A percentile compares a stretch with the other conserved stretches of the same genome.
These are phyloP conservation scores for Bilobella aurantiaca DNA, from an alignment of 1,140 invertebrate species.

Conservation along the genomic window DNA sequence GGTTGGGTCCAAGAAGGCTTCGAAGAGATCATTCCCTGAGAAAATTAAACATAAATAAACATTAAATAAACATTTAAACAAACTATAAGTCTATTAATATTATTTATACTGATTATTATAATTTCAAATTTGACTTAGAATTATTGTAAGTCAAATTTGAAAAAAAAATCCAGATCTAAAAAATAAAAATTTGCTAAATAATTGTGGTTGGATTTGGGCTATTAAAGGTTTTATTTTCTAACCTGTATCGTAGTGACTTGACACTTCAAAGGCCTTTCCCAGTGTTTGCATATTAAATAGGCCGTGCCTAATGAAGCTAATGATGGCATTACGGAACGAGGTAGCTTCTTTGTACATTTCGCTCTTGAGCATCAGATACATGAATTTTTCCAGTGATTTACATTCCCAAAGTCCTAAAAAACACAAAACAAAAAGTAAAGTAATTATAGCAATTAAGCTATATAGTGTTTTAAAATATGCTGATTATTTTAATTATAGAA, in stretches of 20 bases:
- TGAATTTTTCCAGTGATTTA: conserved; percentile 6
- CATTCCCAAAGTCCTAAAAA: conserved; percentile 11
- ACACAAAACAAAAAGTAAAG: not conserved
- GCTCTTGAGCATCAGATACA: conserved; percentile 2
- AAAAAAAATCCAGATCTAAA: too few relatives aligned
- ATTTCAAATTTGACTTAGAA: not conserved
- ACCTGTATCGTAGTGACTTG: conserved; percentile 18
- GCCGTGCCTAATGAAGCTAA: not conserved
- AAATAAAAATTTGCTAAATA: too few relatives aligned
- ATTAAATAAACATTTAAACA: too few relatives aligned
- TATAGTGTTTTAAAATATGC: not conserved
- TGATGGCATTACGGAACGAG: not conserved
- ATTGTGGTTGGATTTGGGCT: too few relatives aligned
- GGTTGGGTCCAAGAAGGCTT: conserved; percentile 15
- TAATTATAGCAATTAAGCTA: not conserved
- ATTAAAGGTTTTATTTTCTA: not conserved
- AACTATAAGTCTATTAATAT: too few relatives aligned
- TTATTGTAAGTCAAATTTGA: too few relatives aligned
- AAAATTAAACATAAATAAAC: too few relatives aligned
- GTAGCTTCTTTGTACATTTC: not conserved
- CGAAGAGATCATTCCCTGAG: conserved; percentile 26
- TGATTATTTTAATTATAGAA: too few relatives aligned
- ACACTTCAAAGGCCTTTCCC: conserved; percentile 15
- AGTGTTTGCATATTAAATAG: conserved; percentile 11
- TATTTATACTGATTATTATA: too few relatives aligned